A percentile compares a stretch with the other conserved stretches of the same genome.
These are phyloP conservation scores for Mustela erminea DNA, from an alignment of 2,797 vertebrate species.

Conservation along the genomic window DNA sequence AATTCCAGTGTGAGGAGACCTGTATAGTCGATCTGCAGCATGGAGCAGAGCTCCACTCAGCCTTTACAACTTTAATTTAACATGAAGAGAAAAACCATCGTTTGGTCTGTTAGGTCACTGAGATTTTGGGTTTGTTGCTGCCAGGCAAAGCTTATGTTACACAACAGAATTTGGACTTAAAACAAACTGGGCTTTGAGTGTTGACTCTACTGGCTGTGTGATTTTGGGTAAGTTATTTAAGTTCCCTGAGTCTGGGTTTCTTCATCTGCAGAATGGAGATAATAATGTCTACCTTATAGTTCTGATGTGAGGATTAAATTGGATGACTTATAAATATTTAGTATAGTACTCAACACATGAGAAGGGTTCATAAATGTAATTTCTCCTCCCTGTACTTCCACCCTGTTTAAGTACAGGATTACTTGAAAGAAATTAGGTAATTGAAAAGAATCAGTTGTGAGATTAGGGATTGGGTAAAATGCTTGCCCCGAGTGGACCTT, in stretches of 20 bases:
- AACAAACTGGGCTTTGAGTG: neutral
- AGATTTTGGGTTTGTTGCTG: neutral
- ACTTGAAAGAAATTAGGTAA: neutral
- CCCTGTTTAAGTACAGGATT: neutral
- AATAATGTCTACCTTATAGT: neutral
- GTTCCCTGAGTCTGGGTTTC: neutral
- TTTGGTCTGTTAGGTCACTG: neutral
- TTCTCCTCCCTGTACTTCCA: neutral
- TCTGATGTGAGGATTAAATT: conserved; percentile 12
- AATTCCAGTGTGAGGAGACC: neutral
- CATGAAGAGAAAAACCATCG: neutral
- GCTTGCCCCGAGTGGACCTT: neutral
- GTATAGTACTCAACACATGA: neutral
- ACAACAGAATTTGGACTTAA: conserved; percentile 10
- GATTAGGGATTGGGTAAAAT: conserved; percentile 7
- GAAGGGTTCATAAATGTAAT: neutral
- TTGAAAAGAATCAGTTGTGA: conserved; percentile 29
- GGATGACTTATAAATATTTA: conserved; percentile 43
- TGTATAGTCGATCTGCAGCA: neutral
- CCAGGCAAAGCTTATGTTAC: neutral
- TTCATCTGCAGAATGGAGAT: conserved; percentile 5
- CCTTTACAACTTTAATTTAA: neutral
- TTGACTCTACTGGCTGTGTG: neutral
- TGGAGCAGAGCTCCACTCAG: neutral
- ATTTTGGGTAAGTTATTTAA: neutral